Evolutionary conservation across 2,797 vertebrate genomes (phyloP).

Genomic region (Bucorvus abyssinicus): DNA sequence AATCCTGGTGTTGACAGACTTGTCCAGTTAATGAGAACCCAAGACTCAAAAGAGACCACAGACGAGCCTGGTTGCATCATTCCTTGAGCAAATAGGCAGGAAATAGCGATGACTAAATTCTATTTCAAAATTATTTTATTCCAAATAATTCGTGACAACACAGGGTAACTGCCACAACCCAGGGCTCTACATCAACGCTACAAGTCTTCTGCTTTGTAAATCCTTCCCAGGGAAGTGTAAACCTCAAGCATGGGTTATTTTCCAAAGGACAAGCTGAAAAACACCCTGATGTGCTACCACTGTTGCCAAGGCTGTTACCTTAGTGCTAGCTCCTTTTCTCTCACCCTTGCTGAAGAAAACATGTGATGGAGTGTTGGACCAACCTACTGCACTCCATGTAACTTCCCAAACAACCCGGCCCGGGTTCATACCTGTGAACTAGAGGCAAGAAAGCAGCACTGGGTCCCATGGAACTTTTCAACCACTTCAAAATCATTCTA

Average conservation of each 20-base stretch:
- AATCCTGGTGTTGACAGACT: neutral
- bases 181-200: neutral
- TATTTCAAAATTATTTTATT: neutral
- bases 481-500: neutral
- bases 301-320: neutral
- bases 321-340: neutral
- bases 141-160: neutral
- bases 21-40: neutral
- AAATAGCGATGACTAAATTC: neutral
- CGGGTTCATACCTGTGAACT: neutral
- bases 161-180: neutral
- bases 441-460: neutral
- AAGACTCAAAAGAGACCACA: neutral
- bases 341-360: neutral
- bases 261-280: neutral
- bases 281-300: neutral
- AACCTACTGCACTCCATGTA: neutral
- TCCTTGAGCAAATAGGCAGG: neutral
- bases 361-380: neutral
- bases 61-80: neutral
- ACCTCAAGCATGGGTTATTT: neutral
- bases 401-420: neutral
- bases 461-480: neutral
- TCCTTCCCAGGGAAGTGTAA: neutral
- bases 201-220: neutral